Base-by-base conservation (phyloP, 1,140 invertebrate genomes). In the Achroia grisella region DNA sequence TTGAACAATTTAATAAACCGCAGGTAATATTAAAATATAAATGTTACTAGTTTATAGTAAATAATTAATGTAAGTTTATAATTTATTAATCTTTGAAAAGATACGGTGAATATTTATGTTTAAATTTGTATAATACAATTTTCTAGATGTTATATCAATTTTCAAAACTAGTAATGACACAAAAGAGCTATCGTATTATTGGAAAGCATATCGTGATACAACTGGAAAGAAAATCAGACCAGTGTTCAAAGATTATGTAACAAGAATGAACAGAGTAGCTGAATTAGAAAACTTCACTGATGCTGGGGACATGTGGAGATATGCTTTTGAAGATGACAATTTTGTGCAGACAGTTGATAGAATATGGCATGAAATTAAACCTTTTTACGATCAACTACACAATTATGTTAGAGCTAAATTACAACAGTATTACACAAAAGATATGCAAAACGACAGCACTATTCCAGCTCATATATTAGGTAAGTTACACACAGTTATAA, bases 391-490 rank as follows among this genome's bases (percentile, higher is more conserved):
- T 15, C 87, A 94, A 71, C 62, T 97, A 1, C 95, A 96, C 56
- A 89, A 91, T 2, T 97, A 95, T 67, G 92, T 95, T 0, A 86
- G 93, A 48, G 69, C 81, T 10, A 89, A 91, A 64, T 75, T 97
- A 3, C 86, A 87, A 17, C 58, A 86, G 36, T 75, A 87, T 48
- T 94, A 93, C 60, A 90, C 89, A 0, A 86, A 89, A n/a, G 70
- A 88, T 6, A 63, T 91, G 0, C 66, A 88, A 10, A 87, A 87
- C n/a, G 87, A 89, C 30, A 90, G 91, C 0, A 88, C 90, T 0
- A 94, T 97, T 48, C 95, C 95, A 1, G 94, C 93, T 2, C 95
- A 97, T 88, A 75, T 97, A 12, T 67, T 94, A 48, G 92, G 91
- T 91, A 87, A 79, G 40, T 12, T 30, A 42, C n/a, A n/a, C n/a